Evolutionary conservation across 2,888 invertebrate genomes (phyloP), one percentile per base, ranked within the genome.

Genomic region (Cantharis flavilabris): DNA sequence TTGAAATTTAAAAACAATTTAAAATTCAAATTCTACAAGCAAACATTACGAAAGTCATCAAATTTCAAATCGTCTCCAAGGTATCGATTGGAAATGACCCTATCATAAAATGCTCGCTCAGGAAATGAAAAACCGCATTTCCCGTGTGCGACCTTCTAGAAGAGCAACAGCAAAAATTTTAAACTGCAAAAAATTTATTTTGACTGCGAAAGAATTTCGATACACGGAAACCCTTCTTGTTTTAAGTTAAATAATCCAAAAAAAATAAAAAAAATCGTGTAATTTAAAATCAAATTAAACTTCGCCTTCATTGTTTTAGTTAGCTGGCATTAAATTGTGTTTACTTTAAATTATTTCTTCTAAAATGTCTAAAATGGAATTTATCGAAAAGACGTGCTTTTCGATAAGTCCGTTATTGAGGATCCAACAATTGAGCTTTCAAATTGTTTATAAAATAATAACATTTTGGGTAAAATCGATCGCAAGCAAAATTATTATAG

Each of bases 271-370:
- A 49, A 49, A 49, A 49, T 49, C 13, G n/a, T n/a, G 49, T 49
- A 49, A 49, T 49, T 49, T 49, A 49, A 49, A 49, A 49, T 49
- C 49, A 49, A 49, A 49, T 49, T 49, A 49, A 49, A 49, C 11
- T 18, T 28, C 26, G 18, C 30, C 26, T 26, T 30, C 63, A 64
- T 30, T 28, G 63, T 28, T 64, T 64, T 14, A 64, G 23, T 64
- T 71, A 20, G 16, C 14, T 28, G 63, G 63, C 5, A 71, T 71
- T 30, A 71, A 71, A 64, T 62, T 13, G 63, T 64, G 63, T 71
- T 71, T 71, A 71, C 62, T 71, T 71, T 71, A 64, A 63, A 26
- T 71, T 71, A 63, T 30, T 62, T 14, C 16, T 64, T 62, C 18
- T 23, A 71, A 18, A 16, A 18, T 30, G 30, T 20, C 64, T 71